A percentile compares a stretch with the other conserved stretches of the same genome.
Evolutionary conservation across 2,797 vertebrate species (phyloP).

Genomic region (Halcyon leucocephala): DNA sequence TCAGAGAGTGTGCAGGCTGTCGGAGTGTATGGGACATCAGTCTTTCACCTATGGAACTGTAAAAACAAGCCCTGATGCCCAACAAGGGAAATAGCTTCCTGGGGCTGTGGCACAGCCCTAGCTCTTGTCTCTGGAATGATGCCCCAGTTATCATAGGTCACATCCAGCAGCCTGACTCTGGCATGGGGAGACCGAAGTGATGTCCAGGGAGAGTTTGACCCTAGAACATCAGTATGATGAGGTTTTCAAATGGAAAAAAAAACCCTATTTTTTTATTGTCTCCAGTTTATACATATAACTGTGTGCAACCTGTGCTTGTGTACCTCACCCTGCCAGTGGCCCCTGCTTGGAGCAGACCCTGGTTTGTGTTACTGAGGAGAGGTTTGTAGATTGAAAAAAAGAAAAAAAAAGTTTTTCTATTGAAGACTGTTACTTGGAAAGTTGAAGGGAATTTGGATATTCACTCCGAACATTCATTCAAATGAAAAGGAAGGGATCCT

Average conservation of each 20-base stretch:
- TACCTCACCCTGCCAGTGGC: neutral
- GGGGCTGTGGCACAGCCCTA: neutral
- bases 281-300: neutral
- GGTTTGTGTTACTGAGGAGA: neutral
- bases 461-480: neutral
- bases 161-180: fast-evolving
- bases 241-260: neutral
- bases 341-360: neutral
- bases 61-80: neutral
- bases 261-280: neutral
- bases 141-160: fast-evolving
- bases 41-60: neutral
- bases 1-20: neutral
- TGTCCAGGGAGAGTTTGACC: neutral
- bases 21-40: fast-evolving
- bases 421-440: neutral
- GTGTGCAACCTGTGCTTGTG: neutral
- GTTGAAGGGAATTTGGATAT: neutral
- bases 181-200: fast-evolving
- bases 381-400: neutral
- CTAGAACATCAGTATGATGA: neutral
- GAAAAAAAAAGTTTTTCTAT: too few relatives aligned
- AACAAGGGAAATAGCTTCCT: neutral
- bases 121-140: fast-evolving
- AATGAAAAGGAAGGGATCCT: neutral